Conservation (phyloP, 2,797 vertebrate species). For the Luscinia megarhynchos region DNA sequence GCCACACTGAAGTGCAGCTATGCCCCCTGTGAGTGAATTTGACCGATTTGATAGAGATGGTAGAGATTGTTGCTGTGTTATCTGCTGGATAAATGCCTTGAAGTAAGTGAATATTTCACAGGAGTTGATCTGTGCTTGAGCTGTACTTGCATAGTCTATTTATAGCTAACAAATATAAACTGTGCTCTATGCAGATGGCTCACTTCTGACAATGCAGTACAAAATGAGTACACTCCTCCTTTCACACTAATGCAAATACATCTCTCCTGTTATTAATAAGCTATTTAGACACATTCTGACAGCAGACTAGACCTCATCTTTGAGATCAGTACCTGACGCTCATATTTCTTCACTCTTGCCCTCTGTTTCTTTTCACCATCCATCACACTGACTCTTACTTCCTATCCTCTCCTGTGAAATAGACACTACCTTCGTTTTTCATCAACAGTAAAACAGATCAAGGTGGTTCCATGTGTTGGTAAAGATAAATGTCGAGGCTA, state of each 20-base stretch:
- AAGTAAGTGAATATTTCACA: neutral
- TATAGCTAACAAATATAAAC: neutral
- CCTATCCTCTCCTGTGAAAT: conserved; percentile 67
- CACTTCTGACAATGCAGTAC: neutral
- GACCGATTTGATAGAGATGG: neutral
- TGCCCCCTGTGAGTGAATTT: neutral
- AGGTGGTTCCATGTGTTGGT: conserved; percentile 53
- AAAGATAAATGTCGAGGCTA: conserved; percentile 45
- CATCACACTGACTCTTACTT: conserved; percentile 69
- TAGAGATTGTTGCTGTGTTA: neutral
- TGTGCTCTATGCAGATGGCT: neutral
- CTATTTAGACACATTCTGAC: conserved; percentile 46
- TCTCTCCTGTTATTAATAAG: conserved; percentile 40
- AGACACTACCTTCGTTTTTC: conserved; percentile 64
- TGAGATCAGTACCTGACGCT: conserved; percentile 46
- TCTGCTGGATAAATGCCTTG: neutral
- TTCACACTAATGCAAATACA: neutral
- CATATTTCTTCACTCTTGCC: conserved; percentile 53
- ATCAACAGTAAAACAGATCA: conserved; percentile 57
- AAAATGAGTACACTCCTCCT: neutral
- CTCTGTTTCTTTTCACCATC: conserved; percentile 59
- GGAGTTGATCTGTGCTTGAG: neutral
- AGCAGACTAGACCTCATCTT: conserved; percentile 49
- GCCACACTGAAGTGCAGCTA: neutral
- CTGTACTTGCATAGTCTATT: neutral